phyloP scores from a whole-genome alignment of 2,113 vertebrate species.

The Peromyscus californicus region DNA sequence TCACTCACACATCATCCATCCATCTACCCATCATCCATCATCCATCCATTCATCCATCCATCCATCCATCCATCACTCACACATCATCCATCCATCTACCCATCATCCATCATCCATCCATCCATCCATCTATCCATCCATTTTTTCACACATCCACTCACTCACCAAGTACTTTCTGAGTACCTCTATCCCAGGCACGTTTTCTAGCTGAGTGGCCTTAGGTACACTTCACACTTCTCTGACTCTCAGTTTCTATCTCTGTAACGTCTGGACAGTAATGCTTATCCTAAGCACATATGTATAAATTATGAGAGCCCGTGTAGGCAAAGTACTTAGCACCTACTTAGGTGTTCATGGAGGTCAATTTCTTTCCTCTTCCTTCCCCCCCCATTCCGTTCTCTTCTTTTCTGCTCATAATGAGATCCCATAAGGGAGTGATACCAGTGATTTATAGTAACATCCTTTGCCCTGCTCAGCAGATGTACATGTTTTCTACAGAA shows the following conservation, averaged over 20 bases:
- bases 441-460: neutral
- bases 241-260: conserved; percentile 14
- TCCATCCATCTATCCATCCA: neutral
- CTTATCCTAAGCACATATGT: neutral
- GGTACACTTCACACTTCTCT: neutral
- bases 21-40: neutral
- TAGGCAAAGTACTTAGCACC: neutral
- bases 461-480: neutral
- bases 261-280: neutral
- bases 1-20: neutral
- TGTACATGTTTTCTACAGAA: neutral
- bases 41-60: neutral
- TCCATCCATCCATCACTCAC: neutral
- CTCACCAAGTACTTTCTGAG: neutral
- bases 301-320: neutral
- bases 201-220: neutral
- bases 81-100: too few relatives aligned
- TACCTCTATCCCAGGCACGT: neutral
- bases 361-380: neutral
- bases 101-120: neutral
- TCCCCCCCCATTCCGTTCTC: neutral
- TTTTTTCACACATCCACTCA: neutral
- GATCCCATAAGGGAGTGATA: neutral
- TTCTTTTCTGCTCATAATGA: neutral
- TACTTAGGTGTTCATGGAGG: neutral